Base-by-base conservation (phyloP, 2,888 invertebrate species). In the Cantharis rustica region DNA sequence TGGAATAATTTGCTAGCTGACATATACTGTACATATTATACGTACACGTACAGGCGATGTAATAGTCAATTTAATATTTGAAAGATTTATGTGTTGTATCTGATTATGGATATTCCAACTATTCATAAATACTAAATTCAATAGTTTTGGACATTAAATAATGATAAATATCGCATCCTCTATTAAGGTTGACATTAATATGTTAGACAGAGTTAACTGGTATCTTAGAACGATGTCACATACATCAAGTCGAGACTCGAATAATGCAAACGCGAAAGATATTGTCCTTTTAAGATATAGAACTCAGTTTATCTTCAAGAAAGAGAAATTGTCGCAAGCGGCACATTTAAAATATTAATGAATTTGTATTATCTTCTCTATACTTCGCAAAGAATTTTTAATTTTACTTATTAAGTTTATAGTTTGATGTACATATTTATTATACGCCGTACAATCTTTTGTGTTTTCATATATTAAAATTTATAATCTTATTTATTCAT, bases 141-240 rank as follows among this genome's bases (percentile, higher is more conserved):
- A 47, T 47, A 47, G 47, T 47, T 47, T 47, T 47, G 47, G 47
- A 47, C 47, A 47, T 47, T 47, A 47, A 47, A 47, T n/a, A 47
- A 66, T 20, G 78, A 78, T 78, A 76, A 78, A 79, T 79, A 79
- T 79, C 75, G 74, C 72, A 74, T 76, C 11, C 16, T 79, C 68
- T 76, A 76, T 79, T 79, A 79, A 79, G 79, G 76, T 79, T 79
- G 79, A 79, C 79, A 74, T 79, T 79, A 79, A 79, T 76, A 75
- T 76, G 76, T 79, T 76, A 79, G 79, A 76, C 75, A 72, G 72
- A 69, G 76, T 64, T 66, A 71, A 72, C 79, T 72, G 69, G 70
- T 76, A 79, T 79, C 74, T 79, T 72, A 73, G 73, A 47, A 76
- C 69, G 61, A 73, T 76, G 76, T 78, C 78, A 78, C 78, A 79